Base-by-base conservation (phyloP, 92 coral and sea anemone genomes). In the Parazoanthus swiftii region DNA sequence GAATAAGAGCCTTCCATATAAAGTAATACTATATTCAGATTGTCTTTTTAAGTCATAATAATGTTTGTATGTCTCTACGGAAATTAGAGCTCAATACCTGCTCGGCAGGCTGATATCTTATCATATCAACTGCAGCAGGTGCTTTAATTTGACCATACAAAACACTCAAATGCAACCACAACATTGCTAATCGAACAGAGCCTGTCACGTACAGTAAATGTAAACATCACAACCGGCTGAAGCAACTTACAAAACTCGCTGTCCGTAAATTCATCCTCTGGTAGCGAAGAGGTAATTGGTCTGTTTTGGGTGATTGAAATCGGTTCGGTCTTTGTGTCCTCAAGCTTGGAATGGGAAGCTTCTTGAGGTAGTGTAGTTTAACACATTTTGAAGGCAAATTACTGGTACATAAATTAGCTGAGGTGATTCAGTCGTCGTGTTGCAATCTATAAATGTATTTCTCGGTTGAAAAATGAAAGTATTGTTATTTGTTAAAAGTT, bases 291-390 rank as follows among this genome's bases (percentile, higher is more conserved):
- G 74, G 8, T 77, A n/a, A 21, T 39, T 76, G 25, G 48, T 63
- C 50, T 54, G 4, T 11, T 38, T 46, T 15, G 48, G 4, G 36
- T 3, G 59, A 44, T 15, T 46, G 23, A 58, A 54, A 42, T 42
- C 77, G 43, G 87, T 48, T 26, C 82, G 82, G 65, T 44, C 80
- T 20, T 38, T 79, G 66, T n/a, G 43, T 33, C 67, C 50, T 25
- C 23, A 50, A 79, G 67, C 67, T n/a, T n/a, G 63, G 58, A 33
- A 84, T 84, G 87, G 87, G 87, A 84, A 84, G 20, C 42, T 48
- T 84, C 13, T 44, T 54, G 87, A 84, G 87, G 87, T 84, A 84
- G 46, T 23, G 33, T 25, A 73, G 6, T 2, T 29, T 29, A 63
- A 36, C 77, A 73, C 42, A 1, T 72, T 72, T 26, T 73, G 77